Conservation (phyloP, 2,797 vertebrate species). For the Coregonus sp. region DNA sequence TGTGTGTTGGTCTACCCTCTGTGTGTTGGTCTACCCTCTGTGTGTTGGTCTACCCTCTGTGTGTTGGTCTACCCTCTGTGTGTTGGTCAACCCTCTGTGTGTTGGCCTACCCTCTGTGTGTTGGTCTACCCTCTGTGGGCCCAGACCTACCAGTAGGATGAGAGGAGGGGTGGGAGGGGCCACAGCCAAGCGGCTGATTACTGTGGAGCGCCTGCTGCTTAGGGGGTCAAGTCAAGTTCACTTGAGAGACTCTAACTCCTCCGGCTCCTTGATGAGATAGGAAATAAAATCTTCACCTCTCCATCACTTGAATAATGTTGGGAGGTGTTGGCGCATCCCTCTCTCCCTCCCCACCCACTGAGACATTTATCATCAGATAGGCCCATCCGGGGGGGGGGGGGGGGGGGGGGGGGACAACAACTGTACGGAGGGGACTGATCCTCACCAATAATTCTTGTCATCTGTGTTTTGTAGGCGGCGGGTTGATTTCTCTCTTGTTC, state of each 20-base stretch:
- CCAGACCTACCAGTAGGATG: too few species aligned
- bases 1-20: too few species aligned
- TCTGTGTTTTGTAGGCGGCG: neutral
- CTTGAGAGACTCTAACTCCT: conserved; percentile 13
- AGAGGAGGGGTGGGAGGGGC: too few species aligned
- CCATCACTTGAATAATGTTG: neutral
- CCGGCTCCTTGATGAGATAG: neutral
- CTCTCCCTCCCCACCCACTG: neutral
- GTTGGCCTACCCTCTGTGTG: too few species aligned
- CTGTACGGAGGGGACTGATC: neutral
- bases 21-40: too few species aligned
- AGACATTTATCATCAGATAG: neutral
- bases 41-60: too few species aligned
- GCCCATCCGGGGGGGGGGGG: neutral
- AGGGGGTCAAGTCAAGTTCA: conserved; percentile 37
- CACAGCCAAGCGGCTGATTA: neutral
- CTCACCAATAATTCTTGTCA: neutral
- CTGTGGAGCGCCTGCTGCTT: neutral
- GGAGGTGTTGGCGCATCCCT: conserved; percentile 16
- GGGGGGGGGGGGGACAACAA: neutral
- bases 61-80: too few species aligned
- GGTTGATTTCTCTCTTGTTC: neutral
- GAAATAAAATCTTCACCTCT: neutral
- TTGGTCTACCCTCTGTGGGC: too few species aligned
- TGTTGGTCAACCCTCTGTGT: too few species aligned